A percentile compares a stretch with the other conserved stretches of the same genome.
phyloP scores from a whole-genome alignment of 1,140 invertebrate genomes.

The Penaeus japonicus region DNA sequence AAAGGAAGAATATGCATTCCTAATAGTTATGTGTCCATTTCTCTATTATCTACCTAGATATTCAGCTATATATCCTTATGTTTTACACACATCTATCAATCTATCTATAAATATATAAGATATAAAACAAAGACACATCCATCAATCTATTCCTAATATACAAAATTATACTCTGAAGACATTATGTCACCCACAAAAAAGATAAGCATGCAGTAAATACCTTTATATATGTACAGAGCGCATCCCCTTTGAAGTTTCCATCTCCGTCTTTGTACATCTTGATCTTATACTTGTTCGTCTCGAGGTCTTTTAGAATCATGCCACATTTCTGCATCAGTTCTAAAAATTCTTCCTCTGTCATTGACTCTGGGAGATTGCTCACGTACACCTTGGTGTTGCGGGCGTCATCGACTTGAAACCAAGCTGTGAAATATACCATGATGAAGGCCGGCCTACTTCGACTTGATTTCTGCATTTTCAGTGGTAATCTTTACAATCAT shows the following conservation, averaged over 20 bases:
- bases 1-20: background rate
- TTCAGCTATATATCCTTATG: background rate
- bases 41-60: background rate
- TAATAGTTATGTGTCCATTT: background rate
- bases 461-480: background rate
- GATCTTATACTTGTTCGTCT: constrained; percentile 85
- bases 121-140: background rate
- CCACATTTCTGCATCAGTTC: constrained; percentile 96
- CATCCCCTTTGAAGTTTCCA: constrained; percentile 92
- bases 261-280: constrained; percentile 93
- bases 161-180: no score
- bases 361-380: constrained; percentile 86
- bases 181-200: background rate
- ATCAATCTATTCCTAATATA: no score
- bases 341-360: constrained; percentile 88
- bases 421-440: constrained; percentile 67
- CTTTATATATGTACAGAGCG: constrained; percentile 96
- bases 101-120: background rate
- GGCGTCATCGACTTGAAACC: constrained; percentile 94
- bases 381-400: constrained; percentile 98
- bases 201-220: constrained; percentile 64
- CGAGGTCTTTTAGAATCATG: constrained; percentile 88
- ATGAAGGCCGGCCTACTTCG: background rate
- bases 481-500: no score
- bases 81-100: background rate